Conservation (phyloP, 2,113 vertebrate species). For the Sitta europaea region DNA sequence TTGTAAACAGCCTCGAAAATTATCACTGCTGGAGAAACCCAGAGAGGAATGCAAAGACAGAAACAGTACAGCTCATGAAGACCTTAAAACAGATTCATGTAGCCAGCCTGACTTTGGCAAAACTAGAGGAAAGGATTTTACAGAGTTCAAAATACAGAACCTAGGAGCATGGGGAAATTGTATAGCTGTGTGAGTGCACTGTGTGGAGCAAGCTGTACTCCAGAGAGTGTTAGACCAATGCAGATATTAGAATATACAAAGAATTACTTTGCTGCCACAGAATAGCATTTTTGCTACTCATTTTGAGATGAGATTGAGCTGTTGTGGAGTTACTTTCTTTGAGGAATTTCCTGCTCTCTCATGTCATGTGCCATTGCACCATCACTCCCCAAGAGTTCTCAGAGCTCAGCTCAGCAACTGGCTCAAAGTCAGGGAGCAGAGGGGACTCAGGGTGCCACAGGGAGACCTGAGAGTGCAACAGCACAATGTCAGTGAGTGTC, state of each 20-base stretch:
- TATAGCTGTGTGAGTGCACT: background rate
- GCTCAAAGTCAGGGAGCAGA: background rate
- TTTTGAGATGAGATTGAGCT: background rate
- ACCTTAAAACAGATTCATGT: background rate
- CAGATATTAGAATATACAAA: background rate
- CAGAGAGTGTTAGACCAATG: background rate
- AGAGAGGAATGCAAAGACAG: background rate
- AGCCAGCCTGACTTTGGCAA: background rate
- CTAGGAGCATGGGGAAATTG: background rate
- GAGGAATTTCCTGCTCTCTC: background rate
- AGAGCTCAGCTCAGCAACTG: background rate
- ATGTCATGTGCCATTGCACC: background rate
- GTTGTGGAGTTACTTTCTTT: background rate
- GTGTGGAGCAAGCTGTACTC: background rate
- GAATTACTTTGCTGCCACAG: background rate
- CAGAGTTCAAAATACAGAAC: background rate
- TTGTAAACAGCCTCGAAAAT: slow-evolving; percentile 6
- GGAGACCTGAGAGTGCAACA: background rate
- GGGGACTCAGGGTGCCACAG: background rate
- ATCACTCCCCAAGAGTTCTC: background rate
- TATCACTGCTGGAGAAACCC: background rate
- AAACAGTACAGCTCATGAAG: background rate
- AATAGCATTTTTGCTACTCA: background rate
- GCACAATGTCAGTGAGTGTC: background rate
- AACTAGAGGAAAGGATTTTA: background rate